Conservation (phyloP, 2,113 vertebrate genomes). For the Bujurquina vittata region DNA sequence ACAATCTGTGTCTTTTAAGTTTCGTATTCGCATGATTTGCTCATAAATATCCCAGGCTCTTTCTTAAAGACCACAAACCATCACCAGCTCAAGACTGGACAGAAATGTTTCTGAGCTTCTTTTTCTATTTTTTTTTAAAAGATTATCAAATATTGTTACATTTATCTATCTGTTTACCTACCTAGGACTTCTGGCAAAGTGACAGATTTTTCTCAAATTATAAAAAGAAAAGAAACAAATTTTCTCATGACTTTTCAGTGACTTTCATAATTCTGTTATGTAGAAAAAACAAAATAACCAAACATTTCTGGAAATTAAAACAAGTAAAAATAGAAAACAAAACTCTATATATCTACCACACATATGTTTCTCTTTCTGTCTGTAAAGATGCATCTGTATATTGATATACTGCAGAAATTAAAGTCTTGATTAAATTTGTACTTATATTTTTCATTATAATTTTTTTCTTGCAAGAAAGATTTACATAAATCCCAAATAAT, state of each 20-base stretch:
- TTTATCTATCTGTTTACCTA: neutral
- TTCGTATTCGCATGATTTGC: constrained; percentile 20
- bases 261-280: neutral
- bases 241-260: neutral
- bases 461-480: neutral
- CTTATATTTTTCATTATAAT: neutral
- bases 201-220: neutral
- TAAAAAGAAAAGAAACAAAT: neutral
- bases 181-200: neutral
- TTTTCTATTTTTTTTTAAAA: neutral
- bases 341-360: neutral
- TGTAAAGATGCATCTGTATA: neutral
- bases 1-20: constrained; percentile 23
- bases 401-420: neutral
- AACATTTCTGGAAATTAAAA: neutral
- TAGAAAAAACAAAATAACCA: neutral
- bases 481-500: neutral
- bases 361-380: neutral
- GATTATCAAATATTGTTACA: neutral
- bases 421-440: neutral
- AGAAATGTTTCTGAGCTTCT: neutral
- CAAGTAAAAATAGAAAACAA: neutral
- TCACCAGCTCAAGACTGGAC: neutral
- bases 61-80: neutral
- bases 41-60: neutral